Percentiles rank a stretch among this genome's conserved stretches.
Conservation (phyloP, 2,797 vertebrate species). For the Menidia menidia region DNA sequence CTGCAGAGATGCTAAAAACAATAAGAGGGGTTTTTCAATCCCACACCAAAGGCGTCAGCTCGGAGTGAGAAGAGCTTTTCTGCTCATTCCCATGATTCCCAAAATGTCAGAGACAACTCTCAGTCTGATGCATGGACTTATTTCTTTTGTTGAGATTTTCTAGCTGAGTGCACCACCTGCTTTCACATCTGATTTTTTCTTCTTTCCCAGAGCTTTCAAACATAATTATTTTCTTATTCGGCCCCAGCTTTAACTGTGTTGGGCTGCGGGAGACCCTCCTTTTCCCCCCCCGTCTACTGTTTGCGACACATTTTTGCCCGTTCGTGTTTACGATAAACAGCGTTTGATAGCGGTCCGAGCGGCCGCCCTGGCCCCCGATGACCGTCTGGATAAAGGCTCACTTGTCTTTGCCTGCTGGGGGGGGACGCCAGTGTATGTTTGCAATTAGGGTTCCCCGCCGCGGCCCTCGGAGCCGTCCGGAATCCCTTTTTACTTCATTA, state of each 20-base stretch:
- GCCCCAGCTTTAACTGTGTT: not conserved
- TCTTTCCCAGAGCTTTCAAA: constrained; percentile 26
- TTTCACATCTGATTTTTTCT: constrained; percentile 27
- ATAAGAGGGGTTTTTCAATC: too few relatives aligned
- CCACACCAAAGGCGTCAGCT: too few relatives aligned
- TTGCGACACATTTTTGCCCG: constrained; percentile 33
- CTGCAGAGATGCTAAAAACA: not conserved
- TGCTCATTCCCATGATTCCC: constrained; percentile 11
- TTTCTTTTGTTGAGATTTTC: constrained; percentile 20
- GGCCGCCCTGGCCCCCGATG: constrained; percentile 3
- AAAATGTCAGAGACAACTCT: not conserved
- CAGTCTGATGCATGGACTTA: constrained; percentile 2
- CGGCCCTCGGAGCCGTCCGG: constrained; percentile 12
- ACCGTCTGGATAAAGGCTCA: constrained; percentile 40
- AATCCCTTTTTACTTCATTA: not conserved
- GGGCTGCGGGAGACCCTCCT: constrained; percentile 11
- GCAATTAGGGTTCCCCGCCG: constrained; percentile 58
- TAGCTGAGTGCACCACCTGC: constrained; percentile 24
- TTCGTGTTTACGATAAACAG: constrained; percentile 28
- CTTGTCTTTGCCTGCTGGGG: constrained; percentile 63
- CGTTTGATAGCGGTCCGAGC: constrained; percentile 19
- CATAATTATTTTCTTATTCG: constrained; percentile 11
- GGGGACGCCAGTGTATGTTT: constrained; percentile 53
- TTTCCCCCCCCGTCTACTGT: constrained; percentile 19
- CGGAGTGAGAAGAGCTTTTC: not conserved